These are phyloP conservation scores for Syndactyla subalaris DNA, from an alignment of 2,797 vertebrate genomes.

Conservation along the genomic window DNA sequence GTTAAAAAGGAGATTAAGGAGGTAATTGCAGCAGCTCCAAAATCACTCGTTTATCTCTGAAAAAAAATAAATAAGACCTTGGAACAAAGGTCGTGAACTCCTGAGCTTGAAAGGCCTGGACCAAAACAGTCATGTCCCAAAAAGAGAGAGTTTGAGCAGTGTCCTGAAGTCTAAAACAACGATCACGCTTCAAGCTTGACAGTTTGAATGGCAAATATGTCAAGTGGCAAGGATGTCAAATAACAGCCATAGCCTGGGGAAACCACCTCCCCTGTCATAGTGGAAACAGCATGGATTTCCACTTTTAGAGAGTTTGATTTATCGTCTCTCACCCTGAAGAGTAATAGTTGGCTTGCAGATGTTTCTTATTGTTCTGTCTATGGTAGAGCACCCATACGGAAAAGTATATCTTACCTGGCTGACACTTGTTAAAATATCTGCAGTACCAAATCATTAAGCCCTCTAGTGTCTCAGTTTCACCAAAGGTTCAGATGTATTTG, in stretches of 20 bases:
- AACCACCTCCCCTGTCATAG: neutral
- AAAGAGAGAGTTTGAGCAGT: neutral
- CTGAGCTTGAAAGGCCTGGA: neutral
- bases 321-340: neutral
- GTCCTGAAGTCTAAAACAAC: neutral
- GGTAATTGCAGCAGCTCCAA: neutral
- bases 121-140: neutral
- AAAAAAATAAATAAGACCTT: neutral
- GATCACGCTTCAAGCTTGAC: neutral
- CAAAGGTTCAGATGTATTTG: neutral
- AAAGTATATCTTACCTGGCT: neutral
- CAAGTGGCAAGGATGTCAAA: neutral
- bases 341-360: neutral
- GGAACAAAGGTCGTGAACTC: neutral
- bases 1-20: neutral
- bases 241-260: neutral
- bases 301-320: neutral
- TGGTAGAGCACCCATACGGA: neutral
- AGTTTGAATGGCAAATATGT: neutral
- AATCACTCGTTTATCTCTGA: neutral
- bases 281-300: neutral
- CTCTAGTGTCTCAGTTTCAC: neutral
- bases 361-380: neutral
- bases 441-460: neutral
- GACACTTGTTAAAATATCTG: neutral